Conservation (phyloP, 2,797 vertebrate species). For the Pyrocephalus nanus region DNA sequence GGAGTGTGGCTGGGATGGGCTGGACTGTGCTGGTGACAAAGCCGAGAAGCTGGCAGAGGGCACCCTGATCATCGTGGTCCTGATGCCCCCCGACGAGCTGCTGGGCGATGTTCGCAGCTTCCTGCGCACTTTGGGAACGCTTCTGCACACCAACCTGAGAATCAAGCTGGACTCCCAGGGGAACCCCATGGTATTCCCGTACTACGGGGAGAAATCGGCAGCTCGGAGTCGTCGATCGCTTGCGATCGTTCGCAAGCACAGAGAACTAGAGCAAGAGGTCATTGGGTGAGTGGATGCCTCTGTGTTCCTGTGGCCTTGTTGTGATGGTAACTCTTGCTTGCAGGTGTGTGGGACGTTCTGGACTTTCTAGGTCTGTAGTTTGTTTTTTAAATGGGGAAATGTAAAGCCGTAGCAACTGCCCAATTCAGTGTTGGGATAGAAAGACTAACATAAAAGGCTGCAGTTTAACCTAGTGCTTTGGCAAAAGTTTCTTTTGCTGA, state of each 20-base stretch:
- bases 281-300: slow-evolving; percentile 76
- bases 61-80: slow-evolving; percentile 88
- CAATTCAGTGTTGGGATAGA: neutral
- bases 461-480: neutral
- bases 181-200: slow-evolving; percentile 86
- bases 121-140: slow-evolving; percentile 85
- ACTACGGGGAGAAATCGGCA: slow-evolving; percentile 70
- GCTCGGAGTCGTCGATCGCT: slow-evolving; percentile 77
- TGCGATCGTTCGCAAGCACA: slow-evolving; percentile 27
- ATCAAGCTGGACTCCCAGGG: slow-evolving; percentile 83
- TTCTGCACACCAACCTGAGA: slow-evolving; percentile 88
- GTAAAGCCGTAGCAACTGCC: neutral
- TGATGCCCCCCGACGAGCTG: slow-evolving; percentile 88
- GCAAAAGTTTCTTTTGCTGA: neutral
- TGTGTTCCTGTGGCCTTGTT: neutral
- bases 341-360: neutral
- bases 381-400: neutral
- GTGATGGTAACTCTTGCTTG: neutral
- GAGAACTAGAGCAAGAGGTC: slow-evolving; percentile 80
- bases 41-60: slow-evolving; percentile 81
- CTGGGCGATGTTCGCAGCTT: slow-evolving; percentile 86
- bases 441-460: neutral
- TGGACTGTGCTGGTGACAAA: slow-evolving; percentile 84
- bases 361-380: neutral
- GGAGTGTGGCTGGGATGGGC: slow-evolving; percentile 92